Conservation (phyloP, 2,797 vertebrate genomes). For the Nannoperca australis region DNA sequence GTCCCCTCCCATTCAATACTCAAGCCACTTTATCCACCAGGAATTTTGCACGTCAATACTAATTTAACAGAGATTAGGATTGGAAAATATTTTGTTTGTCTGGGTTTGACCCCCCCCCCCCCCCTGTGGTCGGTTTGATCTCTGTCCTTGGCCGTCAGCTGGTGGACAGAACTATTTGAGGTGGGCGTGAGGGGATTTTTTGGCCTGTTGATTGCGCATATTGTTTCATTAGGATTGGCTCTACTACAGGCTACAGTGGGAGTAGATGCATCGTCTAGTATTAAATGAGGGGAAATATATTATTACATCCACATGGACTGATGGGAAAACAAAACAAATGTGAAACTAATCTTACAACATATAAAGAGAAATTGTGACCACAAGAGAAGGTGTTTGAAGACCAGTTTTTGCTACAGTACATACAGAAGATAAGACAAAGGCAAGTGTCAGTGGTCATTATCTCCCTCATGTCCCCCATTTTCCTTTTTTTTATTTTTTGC, state of each 20-base stretch:
- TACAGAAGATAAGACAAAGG: background rate
- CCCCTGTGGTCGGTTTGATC: conserved; percentile 74
- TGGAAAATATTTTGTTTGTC: conserved; percentile 67
- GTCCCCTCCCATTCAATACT: too few relatives aligned
- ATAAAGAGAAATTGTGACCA: background rate
- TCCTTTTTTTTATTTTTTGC: background rate
- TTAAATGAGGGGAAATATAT: background rate
- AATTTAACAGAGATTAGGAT: too few relatives aligned
- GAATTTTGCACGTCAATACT: too few relatives aligned
- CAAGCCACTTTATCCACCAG: too few relatives aligned
- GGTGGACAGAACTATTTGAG: conserved; percentile 67
- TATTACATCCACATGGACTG: conserved; percentile 5
- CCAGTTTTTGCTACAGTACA: background rate
- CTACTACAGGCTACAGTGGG: background rate
- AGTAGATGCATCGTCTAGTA: conserved; percentile 4
- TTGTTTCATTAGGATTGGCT: conserved; percentile 56
- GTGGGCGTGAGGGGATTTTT: conserved; percentile 58
- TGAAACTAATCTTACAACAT: background rate
- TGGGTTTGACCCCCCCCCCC: conserved; percentile 24
- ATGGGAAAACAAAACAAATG: conserved; percentile 1
- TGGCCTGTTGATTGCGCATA: conserved; percentile 51
- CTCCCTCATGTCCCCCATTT: background rate
- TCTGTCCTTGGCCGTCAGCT: conserved; percentile 67
- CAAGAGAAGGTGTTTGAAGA: background rate
- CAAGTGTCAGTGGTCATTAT: conserved; percentile 25